Conservation (phyloP, 2,113 vertebrate genomes). For the Oryzias javanicus region DNA sequence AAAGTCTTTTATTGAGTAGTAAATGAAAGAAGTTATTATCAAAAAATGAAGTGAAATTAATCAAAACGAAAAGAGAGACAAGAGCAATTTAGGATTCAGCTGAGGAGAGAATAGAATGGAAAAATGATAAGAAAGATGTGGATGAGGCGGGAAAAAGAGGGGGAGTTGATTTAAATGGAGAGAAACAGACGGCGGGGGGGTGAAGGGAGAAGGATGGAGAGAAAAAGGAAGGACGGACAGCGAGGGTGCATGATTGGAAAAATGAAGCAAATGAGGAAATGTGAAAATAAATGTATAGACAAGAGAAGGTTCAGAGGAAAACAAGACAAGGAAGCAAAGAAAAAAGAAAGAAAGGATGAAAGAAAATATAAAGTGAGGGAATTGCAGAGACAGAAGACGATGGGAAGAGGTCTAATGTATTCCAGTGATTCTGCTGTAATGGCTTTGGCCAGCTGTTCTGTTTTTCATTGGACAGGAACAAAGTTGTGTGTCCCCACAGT, state of each 20-base stretch:
- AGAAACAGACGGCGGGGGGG: conserved; percentile 5
- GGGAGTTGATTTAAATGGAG: conserved; percentile 14
- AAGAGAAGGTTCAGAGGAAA: neutral
- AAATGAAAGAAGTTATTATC: conserved; percentile 3
- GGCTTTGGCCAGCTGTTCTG: conserved; percentile 76
- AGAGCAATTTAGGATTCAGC: conserved; percentile 58
- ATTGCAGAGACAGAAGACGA: neutral
- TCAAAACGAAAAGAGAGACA: conserved; percentile 41
- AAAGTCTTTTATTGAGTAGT: neutral
- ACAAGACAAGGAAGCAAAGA: neutral
- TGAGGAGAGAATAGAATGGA: conserved; percentile 21
- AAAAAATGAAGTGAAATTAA: conserved; percentile 34
- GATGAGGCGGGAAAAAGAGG: conserved; percentile 50
- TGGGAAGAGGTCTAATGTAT: conserved; percentile 12
- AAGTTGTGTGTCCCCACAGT: conserved; percentile 31
- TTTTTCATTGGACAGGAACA: conserved; percentile 22
- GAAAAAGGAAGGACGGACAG: neutral
- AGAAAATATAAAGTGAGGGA: neutral
- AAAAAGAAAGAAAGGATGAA: neutral
- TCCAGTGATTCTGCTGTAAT: conserved; percentile 47
- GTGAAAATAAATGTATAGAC: too few relatives aligned
- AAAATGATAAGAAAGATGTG: conserved; percentile 41
- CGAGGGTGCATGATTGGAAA: too few relatives aligned
- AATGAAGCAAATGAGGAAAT: too few relatives aligned
- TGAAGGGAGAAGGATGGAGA: neutral